Evolutionary conservation across 2,888 invertebrate genomes (phyloP).

Genomic region (Seladonia tumulorum): DNA sequence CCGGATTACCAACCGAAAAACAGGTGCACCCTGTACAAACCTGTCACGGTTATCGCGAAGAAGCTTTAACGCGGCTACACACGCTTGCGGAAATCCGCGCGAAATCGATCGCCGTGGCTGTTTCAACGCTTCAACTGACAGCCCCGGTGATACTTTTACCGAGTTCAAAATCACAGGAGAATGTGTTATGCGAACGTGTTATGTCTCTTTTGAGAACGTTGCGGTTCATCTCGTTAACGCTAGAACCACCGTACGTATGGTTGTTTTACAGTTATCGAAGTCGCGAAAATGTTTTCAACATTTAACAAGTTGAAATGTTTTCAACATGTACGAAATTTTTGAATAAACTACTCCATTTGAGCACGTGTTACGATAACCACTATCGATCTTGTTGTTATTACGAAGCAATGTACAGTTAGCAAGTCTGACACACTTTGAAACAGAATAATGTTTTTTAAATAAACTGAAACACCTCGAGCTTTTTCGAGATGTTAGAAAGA

Average conservation of each 20-base stretch:
- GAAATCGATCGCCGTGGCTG: not conserved
- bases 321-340: not conserved
- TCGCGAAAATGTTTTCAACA: not conserved
- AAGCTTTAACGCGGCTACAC: not conserved
- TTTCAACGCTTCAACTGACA: not conserved
- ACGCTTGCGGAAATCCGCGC: not conserved
- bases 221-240: not conserved
- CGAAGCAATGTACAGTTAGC: too few relatives aligned
- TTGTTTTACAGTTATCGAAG: not conserved
- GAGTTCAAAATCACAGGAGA: not conserved
- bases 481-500: not conserved
- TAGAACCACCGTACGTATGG: not conserved
- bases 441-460: not conserved
- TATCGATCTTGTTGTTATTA: not conserved
- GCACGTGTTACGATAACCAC: not conserved
- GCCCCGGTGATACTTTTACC: not conserved
- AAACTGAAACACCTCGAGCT: too few relatives aligned
- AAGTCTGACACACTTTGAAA: not conserved
- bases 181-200: not conserved
- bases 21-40: conserved; percentile 11
- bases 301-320: too few relatives aligned
- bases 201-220: not conserved
- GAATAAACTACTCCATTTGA: not conserved
- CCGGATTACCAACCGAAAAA: not conserved
- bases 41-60: not conserved